Evolutionary conservation across 1,140 invertebrate genomes (phyloP), one percentile per base, ranked within the genome.

Genomic region (Heliothis virescens): DNA sequence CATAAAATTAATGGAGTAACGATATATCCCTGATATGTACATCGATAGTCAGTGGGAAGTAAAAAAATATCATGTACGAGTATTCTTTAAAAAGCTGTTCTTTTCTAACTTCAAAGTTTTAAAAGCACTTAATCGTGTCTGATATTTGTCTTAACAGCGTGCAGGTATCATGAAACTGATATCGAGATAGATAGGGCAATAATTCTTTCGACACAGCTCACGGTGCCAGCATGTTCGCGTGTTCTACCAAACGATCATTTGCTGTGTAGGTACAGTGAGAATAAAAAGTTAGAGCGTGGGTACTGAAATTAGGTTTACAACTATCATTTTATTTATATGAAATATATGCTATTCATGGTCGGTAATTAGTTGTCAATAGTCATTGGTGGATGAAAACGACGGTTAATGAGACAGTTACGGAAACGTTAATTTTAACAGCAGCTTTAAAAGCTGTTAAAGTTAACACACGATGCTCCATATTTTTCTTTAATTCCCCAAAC

Each of bases 171-270:
- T 65, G 74, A 65, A 29, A 63, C 74, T 76, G 74, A 63, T 76
- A 63, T 63, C 59, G 34, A 76, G 74, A 53, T 76, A 76, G 59
- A 76, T 69, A 69, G 65, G 65, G 74, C 48, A 53, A 76, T 76
- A 76, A 76, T 76, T 76, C 74, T 76, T 76, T 76, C 74, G 47
- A 63, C 50, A 65, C 74, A 76, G 50, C 74, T 76, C 74, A 76
- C 60, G 48, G 47, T 69, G 74, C 74, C 60, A 76, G 60, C 60
- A 29, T 76, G 74, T 76, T 76, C 48, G 74, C 74, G 74, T 76
- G 74, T 52, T 76, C 59, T n/a, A 76, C 60, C 74, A 65, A 76
- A 76, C 74, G 74, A 75, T 75, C 55, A 60, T 60, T 75, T 62
- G 59, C 59, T 12, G 59, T 53, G n/a, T n/a, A n/a, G n/a, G 74